phyloP scores from a whole-genome alignment of 1,140 invertebrate species.

The Zaprionus tsacasi region DNA sequence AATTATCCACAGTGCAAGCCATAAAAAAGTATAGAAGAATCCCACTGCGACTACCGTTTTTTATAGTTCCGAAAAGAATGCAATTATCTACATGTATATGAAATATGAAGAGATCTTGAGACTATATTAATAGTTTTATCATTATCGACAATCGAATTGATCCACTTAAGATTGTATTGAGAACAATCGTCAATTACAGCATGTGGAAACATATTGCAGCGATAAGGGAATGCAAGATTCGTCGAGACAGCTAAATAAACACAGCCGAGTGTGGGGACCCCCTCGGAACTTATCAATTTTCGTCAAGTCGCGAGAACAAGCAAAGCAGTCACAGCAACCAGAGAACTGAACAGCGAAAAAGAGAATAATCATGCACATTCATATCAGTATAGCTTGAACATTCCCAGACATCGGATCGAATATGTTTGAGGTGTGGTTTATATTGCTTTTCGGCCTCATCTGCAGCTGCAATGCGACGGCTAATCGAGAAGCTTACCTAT shows the following conservation, averaged over 20 bases:
- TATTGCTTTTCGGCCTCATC: conserved; percentile 17
- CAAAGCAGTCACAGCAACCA: not conserved
- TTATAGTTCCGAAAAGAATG: conserved; percentile 11
- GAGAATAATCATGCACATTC: conserved; percentile 7
- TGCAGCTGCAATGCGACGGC: not conserved
- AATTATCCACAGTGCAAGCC: conserved; percentile 56
- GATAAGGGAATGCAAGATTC: conserved; percentile 13
- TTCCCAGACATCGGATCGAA: conserved; percentile 15
- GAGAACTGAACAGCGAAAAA: conserved; percentile 1
- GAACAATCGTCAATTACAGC: not conserved
- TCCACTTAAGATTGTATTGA: not conserved
- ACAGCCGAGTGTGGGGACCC: not conserved
- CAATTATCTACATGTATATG: not conserved
- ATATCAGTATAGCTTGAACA: conserved; percentile 26
- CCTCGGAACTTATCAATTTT: conserved; percentile 1
- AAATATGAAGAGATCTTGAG: not conserved
- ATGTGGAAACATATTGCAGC: not conserved
- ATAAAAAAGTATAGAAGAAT: conserved; percentile 25
- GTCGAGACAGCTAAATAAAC: conserved; percentile 4
- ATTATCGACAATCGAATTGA: not conserved
- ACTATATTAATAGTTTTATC: not conserved
- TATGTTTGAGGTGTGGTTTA: conserved; percentile 11
- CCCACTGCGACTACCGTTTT: conserved; percentile 26
- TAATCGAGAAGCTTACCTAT: conserved; percentile 19
- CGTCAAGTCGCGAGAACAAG: conserved; percentile 1